These are phyloP conservation scores for Alosa sapidissima DNA, from an alignment of 2,797 vertebrate species.

Conservation along the genomic window DNA sequence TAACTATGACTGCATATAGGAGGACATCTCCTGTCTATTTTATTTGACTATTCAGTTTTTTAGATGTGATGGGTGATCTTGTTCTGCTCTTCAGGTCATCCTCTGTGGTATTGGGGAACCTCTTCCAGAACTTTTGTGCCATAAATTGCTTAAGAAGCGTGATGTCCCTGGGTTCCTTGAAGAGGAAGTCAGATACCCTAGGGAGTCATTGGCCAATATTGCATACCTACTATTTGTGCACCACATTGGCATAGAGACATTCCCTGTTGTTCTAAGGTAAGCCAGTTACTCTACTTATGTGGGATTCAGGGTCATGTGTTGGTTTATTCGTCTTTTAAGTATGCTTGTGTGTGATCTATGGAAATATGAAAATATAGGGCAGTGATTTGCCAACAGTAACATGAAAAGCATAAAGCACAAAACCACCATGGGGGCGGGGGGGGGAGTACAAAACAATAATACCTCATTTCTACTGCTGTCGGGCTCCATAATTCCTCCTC, in stretches of 20 bases:
- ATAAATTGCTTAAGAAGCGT: slow-evolving; percentile 67
- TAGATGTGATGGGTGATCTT: not conserved
- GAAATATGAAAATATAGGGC: too few species aligned
- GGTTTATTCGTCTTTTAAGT: not conserved
- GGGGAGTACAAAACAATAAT: too few species aligned
- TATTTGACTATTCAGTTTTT: not conserved
- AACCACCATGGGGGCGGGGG: too few species aligned
- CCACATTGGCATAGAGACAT: slow-evolving; percentile 79
- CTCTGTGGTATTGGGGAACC: slow-evolving; percentile 67
- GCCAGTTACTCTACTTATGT: slow-evolving; percentile 49
- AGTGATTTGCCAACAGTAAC: too few species aligned
- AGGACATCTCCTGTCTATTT: not conserved
- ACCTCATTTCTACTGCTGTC: too few species aligned
- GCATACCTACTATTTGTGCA: slow-evolving; percentile 91
- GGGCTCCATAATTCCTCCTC: too few species aligned
- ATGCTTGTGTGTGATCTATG: too few species aligned
- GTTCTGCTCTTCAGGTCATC: slow-evolving; percentile 43
- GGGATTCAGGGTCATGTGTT: not conserved
- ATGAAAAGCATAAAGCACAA: too few species aligned
- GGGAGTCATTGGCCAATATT: slow-evolving; percentile 85
- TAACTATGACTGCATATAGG: not conserved
- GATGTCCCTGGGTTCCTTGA: slow-evolving; percentile 75
- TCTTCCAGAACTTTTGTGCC: slow-evolving; percentile 66
- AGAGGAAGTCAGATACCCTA: slow-evolving; percentile 80
- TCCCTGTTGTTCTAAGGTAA: slow-evolving; percentile 87